A percentile compares a stretch with the other conserved stretches of the same genome.
Evolutionary conservation across 2,888 invertebrate species (phyloP).

Genomic region (Cryptophagus acutangulus): DNA sequence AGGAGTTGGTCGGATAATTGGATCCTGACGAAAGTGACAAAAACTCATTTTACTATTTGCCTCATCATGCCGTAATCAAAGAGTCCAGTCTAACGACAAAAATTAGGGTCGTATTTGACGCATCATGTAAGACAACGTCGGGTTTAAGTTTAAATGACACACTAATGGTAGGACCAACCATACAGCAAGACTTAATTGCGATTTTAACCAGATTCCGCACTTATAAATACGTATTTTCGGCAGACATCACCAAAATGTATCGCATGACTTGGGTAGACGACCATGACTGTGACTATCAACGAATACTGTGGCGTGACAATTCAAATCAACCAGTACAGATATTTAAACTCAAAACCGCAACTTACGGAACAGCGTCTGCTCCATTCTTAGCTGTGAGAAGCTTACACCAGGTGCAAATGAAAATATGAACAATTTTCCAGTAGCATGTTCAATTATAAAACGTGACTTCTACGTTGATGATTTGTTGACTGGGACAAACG

Average conservation of each 20-base stretch:
- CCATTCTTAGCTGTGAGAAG: slow-evolving; percentile 1
- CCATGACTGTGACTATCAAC: neutral
- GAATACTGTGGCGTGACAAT: slow-evolving; percentile 3
- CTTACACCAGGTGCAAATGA: neutral
- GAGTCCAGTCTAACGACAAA: neutral
- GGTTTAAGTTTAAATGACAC: slow-evolving; percentile 2
- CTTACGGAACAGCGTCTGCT: neutral
- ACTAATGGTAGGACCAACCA: neutral
- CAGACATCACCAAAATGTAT: neutral
- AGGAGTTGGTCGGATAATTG: too few relatives aligned
- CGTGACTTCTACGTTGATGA: neutral
- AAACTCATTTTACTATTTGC: too few relatives aligned
- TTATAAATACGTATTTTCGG: neutral
- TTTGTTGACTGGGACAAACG: neutral
- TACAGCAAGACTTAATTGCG: neutral
- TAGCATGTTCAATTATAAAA: neutral
- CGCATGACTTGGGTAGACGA: neutral
- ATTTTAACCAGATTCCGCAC: neutral
- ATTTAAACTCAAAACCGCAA: neutral
- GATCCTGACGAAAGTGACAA: too few relatives aligned
- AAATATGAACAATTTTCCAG: neutral
- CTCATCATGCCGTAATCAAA: neutral
- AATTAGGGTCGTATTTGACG: neutral
- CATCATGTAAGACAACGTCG: too few relatives aligned
- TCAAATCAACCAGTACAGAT: neutral